phyloP scores from a whole-genome alignment of 2,888 invertebrate species.

The Steromphala cineraria region DNA sequence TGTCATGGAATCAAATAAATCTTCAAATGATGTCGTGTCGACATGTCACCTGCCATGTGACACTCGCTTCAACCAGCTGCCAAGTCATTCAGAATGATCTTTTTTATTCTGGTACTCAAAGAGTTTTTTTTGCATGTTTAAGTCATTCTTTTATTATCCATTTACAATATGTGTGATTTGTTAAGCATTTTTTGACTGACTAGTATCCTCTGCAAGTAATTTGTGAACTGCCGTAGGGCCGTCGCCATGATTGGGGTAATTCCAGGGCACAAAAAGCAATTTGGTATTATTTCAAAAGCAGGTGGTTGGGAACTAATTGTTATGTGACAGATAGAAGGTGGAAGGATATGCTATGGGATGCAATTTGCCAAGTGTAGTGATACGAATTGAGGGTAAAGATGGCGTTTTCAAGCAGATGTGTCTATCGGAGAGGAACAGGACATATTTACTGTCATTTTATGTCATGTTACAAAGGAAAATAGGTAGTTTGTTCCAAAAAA shows the following conservation, averaged over 20 bases:
- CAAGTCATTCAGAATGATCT: too few species aligned
- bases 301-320: conserved; percentile 7
- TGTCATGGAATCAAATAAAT: too few species aligned
- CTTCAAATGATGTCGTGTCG: too few species aligned
- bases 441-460: too few species aligned
- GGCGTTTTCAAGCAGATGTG: too few species aligned
- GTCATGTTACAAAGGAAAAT: too few species aligned
- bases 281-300: conserved; percentile 8
- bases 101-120: too few species aligned
- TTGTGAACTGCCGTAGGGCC: not conserved
- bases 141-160: not conserved
- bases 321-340: not conserved
- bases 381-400: not conserved
- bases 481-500: too few species aligned
- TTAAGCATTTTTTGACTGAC: not conserved
- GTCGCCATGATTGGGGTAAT: not conserved
- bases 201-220: not conserved
- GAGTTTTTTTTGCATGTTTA: too few species aligned
- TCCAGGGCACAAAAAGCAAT: not conserved
- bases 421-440: too few species aligned
- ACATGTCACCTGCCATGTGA: too few species aligned
- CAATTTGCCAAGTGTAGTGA: conserved; percentile 6
- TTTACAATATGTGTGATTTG: not conserved
- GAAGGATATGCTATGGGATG: conserved; percentile 4
- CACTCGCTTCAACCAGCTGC: too few species aligned